Conservation (phyloP, 1,140 invertebrate genomes). For the Drosophila equinoxialis region DNA sequence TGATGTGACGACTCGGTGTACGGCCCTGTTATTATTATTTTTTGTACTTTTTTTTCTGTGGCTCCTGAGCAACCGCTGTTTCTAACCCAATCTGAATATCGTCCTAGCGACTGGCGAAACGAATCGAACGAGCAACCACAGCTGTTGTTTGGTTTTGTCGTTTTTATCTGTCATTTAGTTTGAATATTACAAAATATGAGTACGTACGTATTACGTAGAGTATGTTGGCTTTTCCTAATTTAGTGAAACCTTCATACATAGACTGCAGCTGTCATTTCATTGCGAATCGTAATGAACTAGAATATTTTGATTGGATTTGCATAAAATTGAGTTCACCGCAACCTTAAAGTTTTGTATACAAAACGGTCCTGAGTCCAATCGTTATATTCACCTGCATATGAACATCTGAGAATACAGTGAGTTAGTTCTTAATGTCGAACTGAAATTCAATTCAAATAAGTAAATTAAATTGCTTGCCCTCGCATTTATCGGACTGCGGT, state of each 20-base stretch:
- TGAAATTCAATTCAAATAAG: neutral
- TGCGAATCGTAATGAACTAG: constrained; percentile 29
- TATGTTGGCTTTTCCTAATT: constrained; percentile 50
- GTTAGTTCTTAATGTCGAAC: neutral
- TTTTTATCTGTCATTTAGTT: constrained; percentile 22
- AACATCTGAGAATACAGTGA: neutral
- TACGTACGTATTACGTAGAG: constrained; percentile 29
- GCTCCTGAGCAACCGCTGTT: constrained; percentile 61
- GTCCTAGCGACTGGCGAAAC: constrained; percentile 32
- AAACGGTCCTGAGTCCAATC: neutral
- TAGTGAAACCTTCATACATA: constrained; percentile 31
- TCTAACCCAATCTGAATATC: constrained; percentile 53
- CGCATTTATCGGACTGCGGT: constrained; percentile 63
- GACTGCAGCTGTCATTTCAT: constrained; percentile 11
- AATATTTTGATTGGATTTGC: constrained; percentile 52
- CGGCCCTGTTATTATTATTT: constrained; percentile 43
- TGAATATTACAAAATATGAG: constrained; percentile 65
- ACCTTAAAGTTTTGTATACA: neutral
- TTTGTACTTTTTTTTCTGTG: constrained; percentile 33
- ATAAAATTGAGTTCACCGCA: constrained; percentile 39
- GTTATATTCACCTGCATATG: neutral
- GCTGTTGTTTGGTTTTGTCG: constrained; percentile 37
- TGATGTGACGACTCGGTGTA: neutral
- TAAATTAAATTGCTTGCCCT: neutral
- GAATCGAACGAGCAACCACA: constrained; percentile 55